A percentile compares a stretch with the other conserved stretches of the same genome.
Evolutionary conservation across 2,888 invertebrate genomes (phyloP).

Genomic region (Acronicta leporina): DNA sequence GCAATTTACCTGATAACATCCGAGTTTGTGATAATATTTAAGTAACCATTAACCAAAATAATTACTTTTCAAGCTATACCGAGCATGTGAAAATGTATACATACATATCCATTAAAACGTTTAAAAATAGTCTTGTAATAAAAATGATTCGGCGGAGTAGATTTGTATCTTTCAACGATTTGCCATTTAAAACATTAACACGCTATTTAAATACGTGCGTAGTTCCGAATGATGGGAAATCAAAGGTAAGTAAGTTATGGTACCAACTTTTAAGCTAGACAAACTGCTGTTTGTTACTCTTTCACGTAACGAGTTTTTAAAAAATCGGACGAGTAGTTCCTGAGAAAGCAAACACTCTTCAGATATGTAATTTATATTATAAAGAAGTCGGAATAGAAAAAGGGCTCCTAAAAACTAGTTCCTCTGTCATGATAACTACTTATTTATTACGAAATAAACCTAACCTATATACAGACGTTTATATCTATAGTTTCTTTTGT

Average conservation of each 20-base stretch:
- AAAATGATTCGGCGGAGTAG: conserved; percentile 19
- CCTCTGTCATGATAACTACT: too few relatives aligned
- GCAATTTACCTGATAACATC: conserved; percentile 13
- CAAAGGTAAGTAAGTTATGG: conserved; percentile 7
- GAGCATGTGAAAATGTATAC: background rate
- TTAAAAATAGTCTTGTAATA: conserved; percentile 28
- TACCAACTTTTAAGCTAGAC: background rate
- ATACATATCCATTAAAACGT: conserved; percentile 22
- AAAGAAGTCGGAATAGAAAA: too few relatives aligned
- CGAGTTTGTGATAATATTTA: background rate
- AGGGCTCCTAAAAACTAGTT: too few relatives aligned
- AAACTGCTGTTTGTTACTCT: too few relatives aligned
- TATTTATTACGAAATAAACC: conserved; percentile 49
- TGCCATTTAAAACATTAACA: conserved; percentile 38
- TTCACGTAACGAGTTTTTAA: too few relatives aligned
- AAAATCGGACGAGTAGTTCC: too few relatives aligned
- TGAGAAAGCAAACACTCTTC: too few relatives aligned
- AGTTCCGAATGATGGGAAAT: conserved; percentile 24
- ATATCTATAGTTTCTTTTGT: conserved; percentile 21
- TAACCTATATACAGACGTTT: conserved; percentile 41
- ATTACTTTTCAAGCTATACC: conserved; percentile 7
- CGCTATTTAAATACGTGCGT: conserved; percentile 34
- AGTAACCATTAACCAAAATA: conserved; percentile 10
- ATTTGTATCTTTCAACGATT: conserved; percentile 44
- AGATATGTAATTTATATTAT: too few relatives aligned